A percentile compares a stretch with the other conserved stretches of the same genome.
Evolutionary conservation across 2,888 invertebrate genomes (phyloP).

Genomic region (Drosophila fulvimacula): DNA sequence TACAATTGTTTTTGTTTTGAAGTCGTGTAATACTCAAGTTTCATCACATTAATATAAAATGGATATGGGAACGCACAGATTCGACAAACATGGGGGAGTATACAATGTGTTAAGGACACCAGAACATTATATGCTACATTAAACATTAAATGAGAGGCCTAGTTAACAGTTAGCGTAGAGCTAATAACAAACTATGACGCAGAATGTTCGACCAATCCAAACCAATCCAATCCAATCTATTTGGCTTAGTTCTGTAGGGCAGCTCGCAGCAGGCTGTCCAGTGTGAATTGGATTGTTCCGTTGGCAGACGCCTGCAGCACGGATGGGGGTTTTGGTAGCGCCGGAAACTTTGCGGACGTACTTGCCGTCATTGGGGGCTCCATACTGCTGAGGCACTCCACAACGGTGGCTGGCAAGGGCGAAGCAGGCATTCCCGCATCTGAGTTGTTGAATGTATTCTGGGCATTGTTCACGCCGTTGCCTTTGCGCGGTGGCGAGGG

Average conservation of each 20-base stretch:
- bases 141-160: constrained; percentile 31
- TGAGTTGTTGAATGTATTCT: constrained; percentile 32
- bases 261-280: constrained; percentile 72
- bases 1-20: constrained; percentile 20
- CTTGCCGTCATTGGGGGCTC: constrained; percentile 42
- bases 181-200: constrained; percentile 28
- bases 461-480: constrained; percentile 25
- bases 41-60: constrained; percentile 43
- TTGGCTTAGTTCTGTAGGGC: constrained; percentile 68
- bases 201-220: constrained; percentile 3
- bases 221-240: constrained; percentile 7
- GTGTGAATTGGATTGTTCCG: constrained; percentile 69
- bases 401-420: constrained; percentile 28
- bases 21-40: constrained; percentile 52
- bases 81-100: constrained; percentile 24
- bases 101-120: constrained; percentile 61
- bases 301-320: constrained; percentile 67
- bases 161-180: constrained; percentile 19
- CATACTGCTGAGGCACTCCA: constrained; percentile 62
- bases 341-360: constrained; percentile 55
- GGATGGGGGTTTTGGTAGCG: constrained; percentile 68
- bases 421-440: constrained; percentile 27
- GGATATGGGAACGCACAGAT: constrained; percentile 35
- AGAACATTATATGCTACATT: constrained; percentile 50
- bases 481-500: constrained; percentile 59